Percentiles rank a stretch among this genome's conserved stretches.
These are phyloP conservation scores for Coelogynopora nodosa DNA, from an alignment of 2,888 invertebrate genomes.

Conservation along the genomic window DNA sequence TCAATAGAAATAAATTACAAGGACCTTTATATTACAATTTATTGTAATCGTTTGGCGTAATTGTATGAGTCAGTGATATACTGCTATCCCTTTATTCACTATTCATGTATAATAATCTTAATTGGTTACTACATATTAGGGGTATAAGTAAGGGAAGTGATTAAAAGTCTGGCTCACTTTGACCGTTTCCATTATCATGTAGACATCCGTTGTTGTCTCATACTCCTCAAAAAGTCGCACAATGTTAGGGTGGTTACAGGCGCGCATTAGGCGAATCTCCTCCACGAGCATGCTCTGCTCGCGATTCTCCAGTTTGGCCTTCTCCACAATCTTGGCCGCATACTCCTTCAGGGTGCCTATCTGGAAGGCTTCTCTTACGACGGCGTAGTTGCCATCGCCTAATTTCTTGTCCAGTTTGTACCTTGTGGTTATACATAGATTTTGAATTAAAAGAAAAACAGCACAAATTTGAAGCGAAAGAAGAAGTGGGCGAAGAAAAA, in stretches of 20 bases:
- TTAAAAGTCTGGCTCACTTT: too few species aligned
- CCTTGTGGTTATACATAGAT: not conserved
- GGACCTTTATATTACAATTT: too few species aligned
- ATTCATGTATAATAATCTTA: too few species aligned
- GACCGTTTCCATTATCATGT: conserved; percentile 61
- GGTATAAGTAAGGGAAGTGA: too few species aligned
- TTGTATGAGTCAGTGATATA: too few species aligned
- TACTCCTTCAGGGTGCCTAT: conserved; percentile 54
- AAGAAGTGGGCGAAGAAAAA: too few species aligned
- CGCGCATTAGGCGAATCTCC: conserved; percentile 61
- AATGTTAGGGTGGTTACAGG: conserved; percentile 60
- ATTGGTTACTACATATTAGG: too few species aligned
- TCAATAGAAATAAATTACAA: too few species aligned
- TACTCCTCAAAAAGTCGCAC: conserved; percentile 61
- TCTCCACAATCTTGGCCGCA: conserved; percentile 62
- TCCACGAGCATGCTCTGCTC: conserved; percentile 61
- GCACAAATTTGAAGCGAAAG: too few species aligned
- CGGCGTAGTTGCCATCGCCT: conserved; percentile 63
- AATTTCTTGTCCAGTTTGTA: conserved; percentile 49
- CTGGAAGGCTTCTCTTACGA: conserved; percentile 57
- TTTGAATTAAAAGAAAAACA: not conserved
- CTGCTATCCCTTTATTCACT: too few species aligned
- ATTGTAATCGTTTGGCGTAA: too few species aligned
- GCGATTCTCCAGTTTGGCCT: conserved; percentile 61
- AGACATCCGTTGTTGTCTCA: conserved; percentile 60